phyloP scores from a whole-genome alignment of 2,797 vertebrate species.

The Cebuella pygmaea region DNA sequence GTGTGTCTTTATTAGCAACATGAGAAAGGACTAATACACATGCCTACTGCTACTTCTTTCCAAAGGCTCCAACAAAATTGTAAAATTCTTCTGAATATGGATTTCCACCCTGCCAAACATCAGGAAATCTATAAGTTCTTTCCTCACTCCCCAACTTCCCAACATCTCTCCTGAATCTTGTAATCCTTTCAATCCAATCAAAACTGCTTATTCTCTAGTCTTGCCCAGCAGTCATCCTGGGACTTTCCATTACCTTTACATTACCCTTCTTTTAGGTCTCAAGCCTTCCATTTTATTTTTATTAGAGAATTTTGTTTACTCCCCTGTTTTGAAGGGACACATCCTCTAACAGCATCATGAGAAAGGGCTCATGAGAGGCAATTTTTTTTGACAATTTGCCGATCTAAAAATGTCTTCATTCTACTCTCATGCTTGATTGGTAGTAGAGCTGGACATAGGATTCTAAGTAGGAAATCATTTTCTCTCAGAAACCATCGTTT shows the following conservation, averaged over 20 bases:
- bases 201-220: background rate
- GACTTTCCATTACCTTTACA: background rate
- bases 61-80: background rate
- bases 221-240: background rate
- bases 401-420: constrained; percentile 4
- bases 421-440: background rate
- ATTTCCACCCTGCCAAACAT: background rate
- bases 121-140: background rate
- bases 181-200: background rate
- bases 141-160: background rate
- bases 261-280: background rate
- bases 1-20: too few relatives aligned
- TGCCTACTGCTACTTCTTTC: background rate
- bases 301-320: background rate
- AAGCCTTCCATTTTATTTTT: background rate
- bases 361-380: background rate
- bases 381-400: background rate
- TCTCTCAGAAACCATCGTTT: background rate
- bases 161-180: background rate
- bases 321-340: background rate
- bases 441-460: background rate
- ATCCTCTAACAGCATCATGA: background rate
- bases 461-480: background rate
- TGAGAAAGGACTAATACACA: background rate
- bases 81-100: background rate